Conservation (phyloP, 2,888 invertebrate genomes). For the Drosophila kokeensis region DNA sequence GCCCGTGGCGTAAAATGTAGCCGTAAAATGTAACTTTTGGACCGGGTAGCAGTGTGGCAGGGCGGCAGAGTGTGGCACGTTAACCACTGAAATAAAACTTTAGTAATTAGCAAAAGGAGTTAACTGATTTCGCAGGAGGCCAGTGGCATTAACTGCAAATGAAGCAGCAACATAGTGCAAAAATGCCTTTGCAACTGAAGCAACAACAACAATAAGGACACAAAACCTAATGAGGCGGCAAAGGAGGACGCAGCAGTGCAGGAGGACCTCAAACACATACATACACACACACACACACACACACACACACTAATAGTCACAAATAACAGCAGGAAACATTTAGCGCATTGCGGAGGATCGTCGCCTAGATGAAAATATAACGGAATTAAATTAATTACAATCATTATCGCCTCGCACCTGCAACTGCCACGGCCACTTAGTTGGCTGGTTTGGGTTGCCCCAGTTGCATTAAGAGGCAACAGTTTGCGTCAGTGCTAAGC, state of each 20-base stretch:
- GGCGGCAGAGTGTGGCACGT: neutral
- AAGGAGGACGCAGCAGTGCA: constrained; percentile 5
- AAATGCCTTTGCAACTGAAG: constrained; percentile 29
- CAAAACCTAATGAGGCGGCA: constrained; percentile 68
- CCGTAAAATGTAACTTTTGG: constrained; percentile 36
- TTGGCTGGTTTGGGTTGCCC: constrained; percentile 15
- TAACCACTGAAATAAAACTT: constrained; percentile 77
- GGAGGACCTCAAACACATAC: constrained; percentile 15
- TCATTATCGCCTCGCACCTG: constrained; percentile 77
- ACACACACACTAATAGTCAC: constrained; percentile 32
- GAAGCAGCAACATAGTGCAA: constrained; percentile 44
- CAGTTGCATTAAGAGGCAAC: constrained; percentile 47
- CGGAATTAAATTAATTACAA: constrained; percentile 84
- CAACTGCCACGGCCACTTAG: constrained; percentile 56
- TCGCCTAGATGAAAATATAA: constrained; percentile 82
- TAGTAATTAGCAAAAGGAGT: constrained; percentile 83
- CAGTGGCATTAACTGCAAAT: constrained; percentile 61
- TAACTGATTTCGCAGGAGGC: constrained; percentile 80
- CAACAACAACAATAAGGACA: constrained; percentile 45
- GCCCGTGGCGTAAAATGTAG: constrained; percentile 21
- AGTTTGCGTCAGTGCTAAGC: constrained; percentile 44
- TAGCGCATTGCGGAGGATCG: constrained; percentile 82
- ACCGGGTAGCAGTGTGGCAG: constrained; percentile 4
- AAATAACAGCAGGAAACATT: constrained; percentile 71
- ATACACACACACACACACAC: constrained; percentile 45